phyloP scores from a whole-genome alignment of 2,888 invertebrate genomes.

The Theretra japonica region DNA sequence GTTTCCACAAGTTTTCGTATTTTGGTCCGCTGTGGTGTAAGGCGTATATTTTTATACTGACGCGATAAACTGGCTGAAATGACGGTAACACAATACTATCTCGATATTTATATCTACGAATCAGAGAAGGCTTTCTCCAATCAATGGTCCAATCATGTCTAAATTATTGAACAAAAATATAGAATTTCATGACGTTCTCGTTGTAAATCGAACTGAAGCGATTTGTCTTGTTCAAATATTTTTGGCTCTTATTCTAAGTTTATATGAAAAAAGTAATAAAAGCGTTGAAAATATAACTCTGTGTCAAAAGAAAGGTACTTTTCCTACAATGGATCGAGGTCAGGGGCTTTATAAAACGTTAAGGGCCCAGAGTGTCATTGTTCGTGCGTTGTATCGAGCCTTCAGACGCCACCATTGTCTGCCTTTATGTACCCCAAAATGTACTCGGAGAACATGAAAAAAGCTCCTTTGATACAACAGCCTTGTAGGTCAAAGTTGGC shows the following conservation, averaged over 20 bases:
- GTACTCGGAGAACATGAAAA: constrained; percentile 14
- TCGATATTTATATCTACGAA: too few relatives aligned
- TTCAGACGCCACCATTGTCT: constrained; percentile 22
- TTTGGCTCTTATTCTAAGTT: not conserved
- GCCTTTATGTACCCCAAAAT: constrained; percentile 19
- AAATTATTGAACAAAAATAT: too few relatives aligned
- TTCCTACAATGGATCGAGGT: constrained; percentile 47
- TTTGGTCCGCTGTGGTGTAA: too few relatives aligned
- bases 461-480: not conserved
- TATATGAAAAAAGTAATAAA: not conserved
- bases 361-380: constrained; percentile 25
- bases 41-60: too few relatives aligned
- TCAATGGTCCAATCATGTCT: too few relatives aligned
- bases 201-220: too few relatives aligned
- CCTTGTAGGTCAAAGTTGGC: not conserved
- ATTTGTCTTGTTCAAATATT: not conserved
- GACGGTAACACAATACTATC: too few relatives aligned
- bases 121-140: too few relatives aligned
- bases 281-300: not conserved
- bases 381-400: constrained; percentile 25
- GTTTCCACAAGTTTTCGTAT: too few relatives aligned
- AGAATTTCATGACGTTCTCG: too few relatives aligned
- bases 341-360: constrained; percentile 33
- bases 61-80: too few relatives aligned
- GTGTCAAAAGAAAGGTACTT: constrained; percentile 30